Evolutionary conservation across 2,797 vertebrate species (phyloP).

Genomic region (Momotus momota): DNA sequence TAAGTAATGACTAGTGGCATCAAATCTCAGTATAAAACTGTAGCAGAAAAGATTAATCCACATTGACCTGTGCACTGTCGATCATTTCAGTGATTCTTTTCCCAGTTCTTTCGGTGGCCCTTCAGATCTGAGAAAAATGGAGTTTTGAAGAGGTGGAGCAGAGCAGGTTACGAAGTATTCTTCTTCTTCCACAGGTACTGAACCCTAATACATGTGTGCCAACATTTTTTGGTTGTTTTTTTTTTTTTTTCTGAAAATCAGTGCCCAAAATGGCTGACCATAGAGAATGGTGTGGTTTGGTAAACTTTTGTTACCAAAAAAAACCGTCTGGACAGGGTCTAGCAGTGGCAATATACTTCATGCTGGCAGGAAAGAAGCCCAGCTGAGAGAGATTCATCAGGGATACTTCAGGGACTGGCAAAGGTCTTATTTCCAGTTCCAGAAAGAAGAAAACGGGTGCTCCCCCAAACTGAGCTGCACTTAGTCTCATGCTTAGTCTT

Average conservation of each 20-base stretch:
- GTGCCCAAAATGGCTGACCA: background rate
- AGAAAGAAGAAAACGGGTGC: background rate
- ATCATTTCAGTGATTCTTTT: background rate
- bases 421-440: background rate
- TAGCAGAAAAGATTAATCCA: background rate
- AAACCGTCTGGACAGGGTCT: background rate
- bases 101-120: background rate
- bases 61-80: no score
- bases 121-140: background rate
- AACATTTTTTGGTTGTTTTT: background rate
- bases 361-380: background rate
- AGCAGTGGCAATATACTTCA: background rate
- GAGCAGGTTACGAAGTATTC: background rate
- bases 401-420: background rate
- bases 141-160: background rate
- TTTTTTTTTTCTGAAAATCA: background rate
- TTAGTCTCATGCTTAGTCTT: background rate
- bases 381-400: rapidly evolving
- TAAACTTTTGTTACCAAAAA: background rate
- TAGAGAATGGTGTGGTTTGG: background rate
- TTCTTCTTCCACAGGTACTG: background rate
- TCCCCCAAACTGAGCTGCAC: background rate
- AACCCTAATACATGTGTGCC: background rate
- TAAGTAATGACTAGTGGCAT: background rate
- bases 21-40: background rate